phyloP scores from a whole-genome alignment of 2,888 invertebrate genomes.

The Cepaea hortensis region DNA sequence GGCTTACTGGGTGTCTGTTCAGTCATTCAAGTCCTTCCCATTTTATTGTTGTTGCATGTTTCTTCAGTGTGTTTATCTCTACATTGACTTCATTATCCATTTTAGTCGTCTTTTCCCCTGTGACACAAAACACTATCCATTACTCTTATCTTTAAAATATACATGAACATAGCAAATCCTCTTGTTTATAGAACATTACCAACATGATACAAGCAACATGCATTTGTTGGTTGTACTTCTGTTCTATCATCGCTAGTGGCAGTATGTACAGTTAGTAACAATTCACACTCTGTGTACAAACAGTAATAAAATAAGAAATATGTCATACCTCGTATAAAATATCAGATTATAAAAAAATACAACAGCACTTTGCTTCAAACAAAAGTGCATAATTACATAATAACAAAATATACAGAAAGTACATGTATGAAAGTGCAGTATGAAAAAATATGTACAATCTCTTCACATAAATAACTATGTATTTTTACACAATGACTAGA shows the following conservation, averaged over 20 bases:
- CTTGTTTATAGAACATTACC: no score
- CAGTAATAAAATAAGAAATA: neutral
- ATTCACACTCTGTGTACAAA: neutral
- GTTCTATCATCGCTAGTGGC: neutral
- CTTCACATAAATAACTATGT: conserved; percentile 6
- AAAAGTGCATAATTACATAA: conserved; percentile 17
- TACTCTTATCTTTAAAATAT: no score
- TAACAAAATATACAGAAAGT: conserved; percentile 18
- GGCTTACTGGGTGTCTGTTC: no score
- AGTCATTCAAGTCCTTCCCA: no score
- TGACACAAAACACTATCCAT: no score
- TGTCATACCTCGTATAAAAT: neutral
- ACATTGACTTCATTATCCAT: no score
- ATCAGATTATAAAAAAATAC: neutral
- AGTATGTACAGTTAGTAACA: neutral
- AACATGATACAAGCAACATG: no score
- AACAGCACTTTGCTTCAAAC: conserved; percentile 2
- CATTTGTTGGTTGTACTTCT: neutral
- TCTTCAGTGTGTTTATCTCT: no score
- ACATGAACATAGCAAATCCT: no score
- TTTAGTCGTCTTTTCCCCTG: no score
- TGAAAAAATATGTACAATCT: neutral
- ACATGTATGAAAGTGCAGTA: neutral
- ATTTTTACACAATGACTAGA: conserved; percentile 25
- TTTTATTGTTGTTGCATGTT: no score